Percentiles rank a stretch among this genome's conserved stretches.
Conservation (phyloP, 2,797 vertebrate genomes). For the Alauda arvensis region DNA sequence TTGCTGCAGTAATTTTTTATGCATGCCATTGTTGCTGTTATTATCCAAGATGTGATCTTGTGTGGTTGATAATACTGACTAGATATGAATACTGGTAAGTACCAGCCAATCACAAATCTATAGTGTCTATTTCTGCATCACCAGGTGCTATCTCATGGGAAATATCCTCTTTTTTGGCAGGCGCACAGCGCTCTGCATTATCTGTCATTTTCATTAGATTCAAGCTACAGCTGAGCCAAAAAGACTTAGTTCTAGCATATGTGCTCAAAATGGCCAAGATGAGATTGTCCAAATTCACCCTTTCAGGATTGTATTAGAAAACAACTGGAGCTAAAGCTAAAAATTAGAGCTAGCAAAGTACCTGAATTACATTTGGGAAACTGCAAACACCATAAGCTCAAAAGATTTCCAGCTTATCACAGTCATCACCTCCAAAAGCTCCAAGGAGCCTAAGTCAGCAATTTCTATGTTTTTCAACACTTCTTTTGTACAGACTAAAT, state of each 20-base stretch:
- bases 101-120: constrained; percentile 81
- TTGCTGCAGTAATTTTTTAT: constrained; percentile 87
- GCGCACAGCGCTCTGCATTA: constrained; percentile 76
- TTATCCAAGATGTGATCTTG: constrained; percentile 83
- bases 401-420: constrained; percentile 54
- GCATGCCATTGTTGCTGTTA: constrained; percentile 81
- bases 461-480: constrained; percentile 28
- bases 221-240: constrained; percentile 78
- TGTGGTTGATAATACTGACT: constrained; percentile 83
- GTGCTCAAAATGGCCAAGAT: constrained; percentile 74
- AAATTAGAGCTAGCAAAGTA: constrained; percentile 51
- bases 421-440: constrained; percentile 55
- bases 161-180: constrained; percentile 82
- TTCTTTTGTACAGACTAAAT: constrained; percentile 31
- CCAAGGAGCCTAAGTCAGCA: constrained; percentile 55
- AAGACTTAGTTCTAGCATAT: constrained; percentile 76
- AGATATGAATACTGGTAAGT: constrained; percentile 76
- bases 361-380: constrained; percentile 62
- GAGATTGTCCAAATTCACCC: constrained; percentile 71
- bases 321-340: constrained; percentile 57
- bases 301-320: constrained; percentile 60
- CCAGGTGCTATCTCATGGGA: constrained; percentile 81
- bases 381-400: constrained; percentile 45
- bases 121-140: constrained; percentile 79
- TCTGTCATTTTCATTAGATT: constrained; percentile 82